Evolutionary conservation across 1,140 invertebrate genomes (phyloP).

Genomic region (Nilaparvata lugens): DNA sequence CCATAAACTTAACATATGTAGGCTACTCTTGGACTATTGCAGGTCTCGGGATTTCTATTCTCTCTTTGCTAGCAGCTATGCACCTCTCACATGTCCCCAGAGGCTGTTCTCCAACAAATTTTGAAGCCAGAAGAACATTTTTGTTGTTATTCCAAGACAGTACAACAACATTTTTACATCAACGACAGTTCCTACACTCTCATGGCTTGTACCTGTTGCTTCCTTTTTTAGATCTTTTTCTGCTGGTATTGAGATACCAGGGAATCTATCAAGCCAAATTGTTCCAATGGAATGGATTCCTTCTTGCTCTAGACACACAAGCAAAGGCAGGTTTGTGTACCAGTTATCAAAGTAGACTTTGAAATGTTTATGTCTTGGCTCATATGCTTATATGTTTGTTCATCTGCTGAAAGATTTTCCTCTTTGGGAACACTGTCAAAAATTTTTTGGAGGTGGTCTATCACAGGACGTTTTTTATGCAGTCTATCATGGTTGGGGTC

Average conservation of each 20-base stretch:
- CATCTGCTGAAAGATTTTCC: too few species aligned
- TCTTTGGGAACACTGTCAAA: constrained; percentile 23
- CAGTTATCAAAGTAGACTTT: constrained; percentile 29
- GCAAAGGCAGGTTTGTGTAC: constrained; percentile 19
- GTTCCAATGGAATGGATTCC: constrained; percentile 21
- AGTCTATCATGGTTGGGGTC: constrained; percentile 5
- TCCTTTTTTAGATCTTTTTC: constrained; percentile 19
- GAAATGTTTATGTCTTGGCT: constrained; percentile 9
- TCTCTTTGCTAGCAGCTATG: constrained; percentile 30
- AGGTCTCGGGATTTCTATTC: constrained; percentile 34
- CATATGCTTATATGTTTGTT: constrained; percentile 17
- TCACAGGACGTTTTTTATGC: constrained; percentile 12
- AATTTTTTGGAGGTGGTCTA: constrained; percentile 1
- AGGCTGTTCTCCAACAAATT: constrained; percentile 32
- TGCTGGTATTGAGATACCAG: constrained; percentile 16
- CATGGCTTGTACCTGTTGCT: constrained; percentile 19
- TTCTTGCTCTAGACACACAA: constrained; percentile 16
- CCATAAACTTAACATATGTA: constrained; percentile 43
- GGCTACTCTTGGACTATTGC: constrained; percentile 34
- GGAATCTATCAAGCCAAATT: constrained; percentile 22
- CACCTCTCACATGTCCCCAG: constrained; percentile 30
- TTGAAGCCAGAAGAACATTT: constrained; percentile 33
- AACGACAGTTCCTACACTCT: constrained; percentile 9
- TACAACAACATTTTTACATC: constrained; percentile 19
- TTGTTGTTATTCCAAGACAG: constrained; percentile 33